phyloP scores from a whole-genome alignment of 1,140 invertebrate genomes.

The Mizuhopecten yessoensis region DNA sequence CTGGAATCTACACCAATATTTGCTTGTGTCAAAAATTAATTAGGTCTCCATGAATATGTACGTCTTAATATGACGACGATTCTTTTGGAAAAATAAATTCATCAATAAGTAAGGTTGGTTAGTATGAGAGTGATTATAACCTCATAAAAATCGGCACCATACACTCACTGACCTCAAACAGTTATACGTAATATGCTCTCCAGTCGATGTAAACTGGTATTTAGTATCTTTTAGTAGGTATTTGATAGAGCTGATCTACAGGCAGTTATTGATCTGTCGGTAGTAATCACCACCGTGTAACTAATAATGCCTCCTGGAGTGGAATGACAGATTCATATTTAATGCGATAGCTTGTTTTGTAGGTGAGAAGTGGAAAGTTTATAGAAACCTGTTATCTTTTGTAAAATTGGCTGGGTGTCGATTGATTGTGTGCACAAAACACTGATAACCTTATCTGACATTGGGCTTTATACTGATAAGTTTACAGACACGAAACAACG shows the following conservation, averaged over 20 bases:
- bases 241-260: not conserved
- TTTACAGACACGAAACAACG: not conserved
- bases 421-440: conserved; percentile 15
- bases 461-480: not conserved
- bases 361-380: conserved; percentile 9
- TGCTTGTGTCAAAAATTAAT: no score
- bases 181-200: no score
- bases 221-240: not conserved
- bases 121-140: no score
- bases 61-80: no score
- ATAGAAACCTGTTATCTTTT: conserved; percentile 34
- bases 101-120: no score
- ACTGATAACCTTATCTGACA: not conserved
- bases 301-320: not conserved
- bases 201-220: no score
- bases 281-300: not conserved
- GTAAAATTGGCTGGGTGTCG: not conserved
- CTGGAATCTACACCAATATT: no score
- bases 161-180: no score
- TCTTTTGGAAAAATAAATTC: no score
- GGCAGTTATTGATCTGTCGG: not conserved
- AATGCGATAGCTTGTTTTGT: no score
- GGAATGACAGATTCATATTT: conserved; percentile 30
- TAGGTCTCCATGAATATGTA: no score
- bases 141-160: no score